phyloP scores from a whole-genome alignment of 1,140 invertebrate species.

The Oreohelix idahoensis region DNA sequence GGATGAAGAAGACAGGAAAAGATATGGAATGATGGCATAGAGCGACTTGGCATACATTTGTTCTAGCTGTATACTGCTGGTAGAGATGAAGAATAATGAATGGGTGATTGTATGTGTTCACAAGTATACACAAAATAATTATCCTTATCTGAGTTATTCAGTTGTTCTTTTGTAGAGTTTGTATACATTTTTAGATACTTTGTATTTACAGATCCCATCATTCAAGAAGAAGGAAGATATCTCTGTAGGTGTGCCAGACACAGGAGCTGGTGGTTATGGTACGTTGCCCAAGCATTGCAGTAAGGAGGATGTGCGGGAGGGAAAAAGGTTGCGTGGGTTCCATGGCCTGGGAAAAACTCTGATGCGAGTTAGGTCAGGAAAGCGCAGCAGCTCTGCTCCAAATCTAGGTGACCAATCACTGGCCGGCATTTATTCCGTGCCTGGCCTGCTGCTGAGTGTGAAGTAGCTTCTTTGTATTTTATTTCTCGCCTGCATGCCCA shows the following conservation, averaged over 20 bases:
- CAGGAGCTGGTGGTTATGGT: slow-evolving; percentile 66
- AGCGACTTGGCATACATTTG: too few relatives aligned
- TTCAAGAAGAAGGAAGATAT: slow-evolving; percentile 39
- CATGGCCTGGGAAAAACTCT: slow-evolving; percentile 83
- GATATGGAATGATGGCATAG: too few relatives aligned
- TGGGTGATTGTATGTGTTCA: too few relatives aligned
- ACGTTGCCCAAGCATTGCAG: slow-evolving; percentile 63
- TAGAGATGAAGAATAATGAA: too few relatives aligned
- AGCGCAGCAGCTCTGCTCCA: slow-evolving; percentile 88
- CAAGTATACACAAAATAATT: too few relatives aligned
- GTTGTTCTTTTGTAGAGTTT: too few relatives aligned
- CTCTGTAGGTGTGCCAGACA: background rate
- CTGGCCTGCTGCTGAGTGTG: slow-evolving; percentile 20
- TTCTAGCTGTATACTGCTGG: too few relatives aligned
- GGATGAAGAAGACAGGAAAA: too few relatives aligned
- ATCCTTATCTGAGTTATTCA: too few relatives aligned
- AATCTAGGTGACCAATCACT: slow-evolving; percentile 84
- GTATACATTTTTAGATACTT: too few relatives aligned
- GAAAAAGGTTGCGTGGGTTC: slow-evolving; percentile 64
- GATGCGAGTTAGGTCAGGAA: slow-evolving; percentile 76
- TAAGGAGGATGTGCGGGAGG: slow-evolving; percentile 52
- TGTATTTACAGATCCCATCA: slow-evolving; percentile 79
- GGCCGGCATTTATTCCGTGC: background rate
- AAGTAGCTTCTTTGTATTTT: background rate
- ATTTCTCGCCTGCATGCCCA: slow-evolving; percentile 20